A percentile compares a stretch with the other conserved stretches of the same genome.
Evolutionary conservation across 2,797 vertebrate species (phyloP).

Genomic region (Sciurus vulgaris): DNA sequence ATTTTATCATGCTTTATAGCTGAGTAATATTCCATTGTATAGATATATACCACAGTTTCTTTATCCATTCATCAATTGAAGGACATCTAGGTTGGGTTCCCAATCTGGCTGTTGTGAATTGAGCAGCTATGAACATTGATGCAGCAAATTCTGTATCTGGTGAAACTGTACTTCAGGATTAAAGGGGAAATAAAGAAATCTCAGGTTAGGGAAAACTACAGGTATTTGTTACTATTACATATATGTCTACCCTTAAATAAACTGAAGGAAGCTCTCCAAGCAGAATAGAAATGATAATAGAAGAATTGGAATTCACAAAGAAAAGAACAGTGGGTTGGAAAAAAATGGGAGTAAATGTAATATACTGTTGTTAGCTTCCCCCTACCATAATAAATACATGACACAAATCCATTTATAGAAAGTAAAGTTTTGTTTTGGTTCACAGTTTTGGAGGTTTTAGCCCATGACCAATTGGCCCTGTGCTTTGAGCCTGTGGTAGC

Average conservation of each 20-base stretch:
- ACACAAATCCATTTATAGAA: neutral
- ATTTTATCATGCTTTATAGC: too few relatives aligned
- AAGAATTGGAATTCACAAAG: neutral
- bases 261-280: neutral
- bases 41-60: too few relatives aligned
- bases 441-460: neutral
- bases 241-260: neutral
- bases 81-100: too few relatives aligned
- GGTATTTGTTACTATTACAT: neutral
- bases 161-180: conserved; percentile 25
- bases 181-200: neutral
- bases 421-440: neutral
- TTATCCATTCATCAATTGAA: too few relatives aligned
- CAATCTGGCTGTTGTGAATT: too few relatives aligned
- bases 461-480: neutral
- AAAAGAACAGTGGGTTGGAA: neutral
- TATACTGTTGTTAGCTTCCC: neutral
- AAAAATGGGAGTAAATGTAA: neutral
- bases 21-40: too few relatives aligned
- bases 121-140: too few relatives aligned
- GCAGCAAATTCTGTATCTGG: conserved; percentile 17
- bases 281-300: neutral
- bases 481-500: neutral
- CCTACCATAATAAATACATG: neutral
- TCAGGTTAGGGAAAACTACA: neutral